Base-by-base conservation (phyloP, 2,888 invertebrate genomes). In the Agrenia bidenticulata region DNA sequence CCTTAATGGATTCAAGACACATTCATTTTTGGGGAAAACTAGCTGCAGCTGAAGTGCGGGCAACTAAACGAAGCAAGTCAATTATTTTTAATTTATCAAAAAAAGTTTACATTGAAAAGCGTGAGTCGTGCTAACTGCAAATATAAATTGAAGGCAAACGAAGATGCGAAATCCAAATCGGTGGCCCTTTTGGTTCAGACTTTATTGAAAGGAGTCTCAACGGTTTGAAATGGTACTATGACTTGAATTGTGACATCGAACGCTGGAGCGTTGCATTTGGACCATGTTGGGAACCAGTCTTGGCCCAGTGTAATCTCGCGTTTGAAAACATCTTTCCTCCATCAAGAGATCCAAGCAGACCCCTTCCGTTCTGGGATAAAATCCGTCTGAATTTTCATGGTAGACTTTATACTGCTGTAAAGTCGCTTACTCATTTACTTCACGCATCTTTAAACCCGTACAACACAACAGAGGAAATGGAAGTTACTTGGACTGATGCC, bases 391-490 rank as follows among this genome's bases (percentile, higher is more conserved):
- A 96, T 39, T 84, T 95, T 77, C 99, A 99, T 80, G 99, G 99
- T 0, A 85, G 95, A 1, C 81, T 98, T 53, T 94, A 94, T 0
- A 88, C 94, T 80, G 88, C 90, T 74, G 89, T 93, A 19, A 87
- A 89, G 77, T 90, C 91, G 78, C 85, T 96, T 80, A 94, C 94
- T 0, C 90, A 96, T 41, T 82, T 97, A 41, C 83, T 99, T 67
- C 97, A 97, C 79, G 97, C 96, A 2, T 97, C 97, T 0, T 83
- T 95, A 13, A 96, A 99, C 82, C 99, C 99, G 0, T 99, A 98
- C 81, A 99, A 99, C 79, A 94, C 94, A 2, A 98, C 98, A 0
- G 99, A 99, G 80, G 93, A 98, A 82, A 96, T 99, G 93, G 98
- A 99, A 80, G 85, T 97, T 71, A 92, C 93, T 0, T 99, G 98